phyloP scores from a whole-genome alignment of 2,113 vertebrate species.

The Gymnarchus niloticus region DNA sequence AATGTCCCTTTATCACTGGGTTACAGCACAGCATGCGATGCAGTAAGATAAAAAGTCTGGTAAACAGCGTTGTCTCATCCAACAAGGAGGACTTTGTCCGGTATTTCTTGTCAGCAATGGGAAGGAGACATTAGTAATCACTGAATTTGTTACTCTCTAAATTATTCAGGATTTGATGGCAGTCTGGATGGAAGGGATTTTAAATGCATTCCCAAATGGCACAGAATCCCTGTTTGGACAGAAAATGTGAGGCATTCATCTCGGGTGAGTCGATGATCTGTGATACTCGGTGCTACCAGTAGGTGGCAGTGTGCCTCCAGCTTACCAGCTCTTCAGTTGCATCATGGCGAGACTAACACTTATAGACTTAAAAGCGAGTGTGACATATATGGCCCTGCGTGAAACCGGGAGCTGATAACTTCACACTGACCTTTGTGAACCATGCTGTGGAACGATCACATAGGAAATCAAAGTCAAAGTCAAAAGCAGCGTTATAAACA shows the following conservation, averaged over 20 bases:
- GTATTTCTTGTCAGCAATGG: slow-evolving; percentile 6
- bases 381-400: background rate
- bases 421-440: slow-evolving; percentile 3
- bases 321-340: background rate
- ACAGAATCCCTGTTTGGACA: background rate
- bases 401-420: background rate
- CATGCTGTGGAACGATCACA: background rate
- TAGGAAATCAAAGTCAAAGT: background rate
- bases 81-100: background rate
- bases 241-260: background rate
- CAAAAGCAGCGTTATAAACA: background rate
- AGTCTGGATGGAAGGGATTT: slow-evolving; percentile 14
- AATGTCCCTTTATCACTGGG: background rate
- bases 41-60: background rate
- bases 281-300: slow-evolving; percentile 32
- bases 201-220: slow-evolving; percentile 15
- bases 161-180: slow-evolving; percentile 11
- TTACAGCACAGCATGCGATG: background rate
- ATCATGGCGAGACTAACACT: slow-evolving; percentile 30
- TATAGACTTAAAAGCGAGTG: background rate
- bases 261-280: slow-evolving; percentile 13
- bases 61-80: slow-evolving; percentile 4
- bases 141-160: background rate
- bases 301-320: slow-evolving; percentile 59
- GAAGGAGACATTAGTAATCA: slow-evolving; percentile 11